Conservation (phyloP, 2,888 invertebrate genomes). For the Volucella inanis region DNA sequence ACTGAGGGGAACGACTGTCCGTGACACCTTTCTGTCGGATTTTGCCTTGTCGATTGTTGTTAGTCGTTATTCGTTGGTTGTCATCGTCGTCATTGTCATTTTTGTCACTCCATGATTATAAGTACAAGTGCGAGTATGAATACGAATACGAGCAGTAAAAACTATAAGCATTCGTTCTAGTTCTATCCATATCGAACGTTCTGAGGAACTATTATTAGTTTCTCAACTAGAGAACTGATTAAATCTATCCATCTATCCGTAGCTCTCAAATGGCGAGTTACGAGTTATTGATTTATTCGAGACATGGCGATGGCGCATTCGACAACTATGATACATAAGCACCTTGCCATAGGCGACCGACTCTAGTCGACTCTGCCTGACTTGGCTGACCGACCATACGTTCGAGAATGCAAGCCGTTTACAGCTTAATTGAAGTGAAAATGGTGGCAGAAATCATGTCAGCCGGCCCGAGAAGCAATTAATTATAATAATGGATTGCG, state of each 20-base stretch:
- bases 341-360: background rate
- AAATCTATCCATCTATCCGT: constrained; percentile 38
- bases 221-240: constrained; percentile 57
- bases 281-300: constrained; percentile 63
- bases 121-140: background rate
- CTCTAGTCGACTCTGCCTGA: constrained; percentile 7
- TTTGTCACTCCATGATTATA: constrained; percentile 3
- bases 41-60: constrained; percentile 43
- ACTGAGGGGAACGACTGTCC: constrained; percentile 72
- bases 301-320: constrained; percentile 34
- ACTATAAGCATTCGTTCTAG: constrained; percentile 19
- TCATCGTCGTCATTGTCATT: constrained; percentile 31
- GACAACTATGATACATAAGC: constrained; percentile 15
- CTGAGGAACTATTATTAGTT: constrained; percentile 55
- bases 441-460: constrained; percentile 75
- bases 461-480: constrained; percentile 70
- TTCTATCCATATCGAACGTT: constrained; percentile 3
- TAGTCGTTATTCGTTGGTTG: background rate
- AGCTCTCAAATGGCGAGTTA: constrained; percentile 3
- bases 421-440: constrained; percentile 74
- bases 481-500: constrained; percentile 75
- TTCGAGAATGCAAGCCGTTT: constrained; percentile 60
- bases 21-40: constrained; percentile 73
- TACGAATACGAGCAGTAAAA: background rate
- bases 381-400: constrained; percentile 1